Base-by-base conservation (phyloP, 2,888 invertebrate genomes). In the Lepas anatifera region DNA sequence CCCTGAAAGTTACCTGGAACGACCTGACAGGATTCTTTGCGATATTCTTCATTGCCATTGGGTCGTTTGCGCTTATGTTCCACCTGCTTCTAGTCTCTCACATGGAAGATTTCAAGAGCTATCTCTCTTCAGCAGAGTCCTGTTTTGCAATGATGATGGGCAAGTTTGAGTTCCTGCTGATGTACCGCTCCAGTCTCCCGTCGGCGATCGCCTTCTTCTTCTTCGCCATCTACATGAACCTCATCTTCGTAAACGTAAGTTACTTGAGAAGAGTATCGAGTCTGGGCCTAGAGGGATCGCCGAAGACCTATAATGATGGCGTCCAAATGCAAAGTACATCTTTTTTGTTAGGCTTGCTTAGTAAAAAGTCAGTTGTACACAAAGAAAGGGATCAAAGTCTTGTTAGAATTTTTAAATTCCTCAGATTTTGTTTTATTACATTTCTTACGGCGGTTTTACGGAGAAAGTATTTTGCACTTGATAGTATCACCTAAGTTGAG, bases 141-240 rank as follows among this genome's bases (percentile, higher is more conserved):
- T 78, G 79, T 71, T 82, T 82, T 73, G 77, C 80, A 39, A 80
- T 81, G 75, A 78, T 81, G 32, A 77, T 81, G n/a, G 81, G 81
- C 27, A 77, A 78, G 71, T 81, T 82, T 72, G 79, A 81, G 73
- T 82, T 81, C 72, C 75, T 78, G 22, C 79, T 71, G 18, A 76
- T 77, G 72, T 72, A 74, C 46, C 70, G 71, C 35, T 76, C 75
- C 18, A 74, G 75, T 11, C 74, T 76, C 10, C 68, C 76, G 32
- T 74, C 76, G 6, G 76, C 77, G 16, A 25, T 77, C 7, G 72
- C 79, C 68, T 80, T 79, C 76, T 78, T 81, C 75, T 74, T 78
- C 69, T 78, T 79, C 70, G 78, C 78, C 72, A 76, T 79, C 63
- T 73, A 77, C 43, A 78, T 79, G 70, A 77, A 75, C 7, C 78